Conservation (phyloP, 2,888 invertebrate species). For the Listrodromus nycthemerus region DNA sequence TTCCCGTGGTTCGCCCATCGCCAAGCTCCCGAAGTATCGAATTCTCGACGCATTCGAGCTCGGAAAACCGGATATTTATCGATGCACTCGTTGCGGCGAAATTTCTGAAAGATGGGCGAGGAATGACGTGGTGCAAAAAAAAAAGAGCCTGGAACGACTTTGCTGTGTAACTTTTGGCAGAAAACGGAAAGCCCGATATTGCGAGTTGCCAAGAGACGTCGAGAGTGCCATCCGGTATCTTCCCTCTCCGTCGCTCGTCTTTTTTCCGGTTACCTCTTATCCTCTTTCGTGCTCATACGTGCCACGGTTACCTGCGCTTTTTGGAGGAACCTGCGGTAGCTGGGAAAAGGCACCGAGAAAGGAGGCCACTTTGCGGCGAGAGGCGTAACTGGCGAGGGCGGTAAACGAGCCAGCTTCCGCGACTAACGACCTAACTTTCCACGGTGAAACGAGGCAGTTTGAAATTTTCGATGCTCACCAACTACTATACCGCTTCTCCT, state of each 20-base stretch:
- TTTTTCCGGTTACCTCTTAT: constrained; percentile 10
- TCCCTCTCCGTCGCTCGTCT: constrained; percentile 7
- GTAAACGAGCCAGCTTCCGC: constrained; percentile 46
- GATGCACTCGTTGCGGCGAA: background rate
- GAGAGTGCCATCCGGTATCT: constrained; percentile 14
- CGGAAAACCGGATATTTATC: constrained; percentile 51
- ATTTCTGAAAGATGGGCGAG: background rate
- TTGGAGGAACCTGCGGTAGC: constrained; percentile 16
- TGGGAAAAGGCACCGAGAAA: constrained; percentile 25
- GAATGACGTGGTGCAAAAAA: constrained; percentile 6
- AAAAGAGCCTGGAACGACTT: background rate
- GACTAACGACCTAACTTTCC: constrained; percentile 77
- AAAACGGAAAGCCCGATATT: constrained; percentile 17
- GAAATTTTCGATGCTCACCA: constrained; percentile 75
- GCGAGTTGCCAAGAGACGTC: constrained; percentile 11
- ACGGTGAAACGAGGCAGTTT: constrained; percentile 72
- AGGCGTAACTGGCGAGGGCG: constrained; percentile 14
- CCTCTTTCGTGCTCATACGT: constrained; percentile 37
- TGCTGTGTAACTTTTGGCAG: background rate
- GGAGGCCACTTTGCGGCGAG: constrained; percentile 30
- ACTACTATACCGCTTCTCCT: background rate
- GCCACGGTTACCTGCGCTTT: constrained; percentile 42
- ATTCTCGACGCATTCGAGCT: constrained; percentile 31
- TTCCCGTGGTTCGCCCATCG: background rate
- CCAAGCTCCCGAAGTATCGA: constrained; percentile 1